Base-by-base conservation (phyloP, 1,140 invertebrate species). In the Leptinotarsa texana region DNA sequence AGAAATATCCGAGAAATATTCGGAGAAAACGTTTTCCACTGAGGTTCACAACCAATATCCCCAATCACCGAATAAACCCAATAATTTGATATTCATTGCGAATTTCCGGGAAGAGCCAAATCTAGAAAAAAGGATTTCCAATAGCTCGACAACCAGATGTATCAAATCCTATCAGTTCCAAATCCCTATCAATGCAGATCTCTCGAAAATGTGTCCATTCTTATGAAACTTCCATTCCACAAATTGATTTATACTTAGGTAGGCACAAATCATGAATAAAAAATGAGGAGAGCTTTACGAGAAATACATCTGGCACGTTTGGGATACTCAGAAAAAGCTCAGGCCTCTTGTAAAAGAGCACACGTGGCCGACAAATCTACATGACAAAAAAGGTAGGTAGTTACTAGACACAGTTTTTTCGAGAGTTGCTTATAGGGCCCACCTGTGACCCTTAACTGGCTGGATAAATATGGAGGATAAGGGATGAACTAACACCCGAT, bases 401-500 rank as follows among this genome's bases (percentile, higher is more conserved):
- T 49, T 24, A 47, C 47, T 17, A 27, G 65, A 57, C 18, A 15
- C 65, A 67, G 65, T 68, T 48, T 57, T 13, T 15, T 49, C 17
- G 33, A 13, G 24, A n/a, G 62, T 47, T 68, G 49, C 72, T 22
- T 67, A 63, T 73, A 63, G 63, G 63, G 69, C 57, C 74, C 74
- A 74, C 74, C 74, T 74, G 68, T 68, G 68, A 70, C 57, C 68
- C 69, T 61, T 68, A 68, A 70, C 57, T 27, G 49, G 69, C 51
- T 57, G 51, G 51, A 74, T 74, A 74, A 74, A 74, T 74, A 74
- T 74, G 47, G 62, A 48, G 27, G 22, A 21, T 47, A 70, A 42
- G 69, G 74, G 68, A 68, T 74, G 74, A 33, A 57, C 22, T 27
- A 42, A 24, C 65, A 67, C 27, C 42, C 27, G 65, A 33, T 24